A percentile compares a stretch with the other conserved stretches of the same genome.
Conservation (phyloP, 2,888 invertebrate genomes). For the Dicyrtoma fusca region DNA sequence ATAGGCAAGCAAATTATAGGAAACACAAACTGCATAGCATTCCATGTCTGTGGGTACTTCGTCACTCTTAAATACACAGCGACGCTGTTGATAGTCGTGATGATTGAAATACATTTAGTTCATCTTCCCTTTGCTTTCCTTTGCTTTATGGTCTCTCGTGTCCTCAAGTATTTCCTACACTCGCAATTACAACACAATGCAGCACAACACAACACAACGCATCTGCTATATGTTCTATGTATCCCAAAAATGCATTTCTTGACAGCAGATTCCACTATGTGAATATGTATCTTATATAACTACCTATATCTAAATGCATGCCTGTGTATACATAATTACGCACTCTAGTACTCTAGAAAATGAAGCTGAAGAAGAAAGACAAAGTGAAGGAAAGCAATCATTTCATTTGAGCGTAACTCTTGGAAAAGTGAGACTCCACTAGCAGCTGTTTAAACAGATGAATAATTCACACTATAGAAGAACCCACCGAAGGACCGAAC, state of each 20-base stretch:
- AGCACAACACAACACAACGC: no score
- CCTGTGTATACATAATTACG: neutral
- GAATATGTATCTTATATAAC: no score
- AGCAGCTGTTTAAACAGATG: conserved; percentile 54
- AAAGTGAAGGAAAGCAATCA: conserved; percentile 22
- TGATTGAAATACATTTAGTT: conserved; percentile 32
- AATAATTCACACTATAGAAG: conserved; percentile 44
- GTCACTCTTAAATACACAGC: conserved; percentile 22
- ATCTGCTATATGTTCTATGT: no score
- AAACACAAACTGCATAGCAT: neutral
- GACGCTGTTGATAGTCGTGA: conserved; percentile 16
- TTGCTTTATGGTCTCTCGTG: conserved; percentile 1
- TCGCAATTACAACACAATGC: no score
- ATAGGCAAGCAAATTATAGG: neutral
- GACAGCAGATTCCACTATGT: no score
- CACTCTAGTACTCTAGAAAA: no score
- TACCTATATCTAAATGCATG: no score
- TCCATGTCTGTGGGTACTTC: neutral
- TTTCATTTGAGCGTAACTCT: conserved; percentile 37
- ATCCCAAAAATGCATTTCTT: no score
- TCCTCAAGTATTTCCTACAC: no score
- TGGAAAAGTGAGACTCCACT: conserved; percentile 43
- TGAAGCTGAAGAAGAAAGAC: neutral
- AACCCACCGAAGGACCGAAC: no score
- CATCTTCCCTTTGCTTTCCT: neutral